Percentiles rank a stretch among this genome's conserved stretches.
These are phyloP conservation scores for Aporophyla nigra DNA, from an alignment of 2,888 invertebrate species.

Conservation along the genomic window DNA sequence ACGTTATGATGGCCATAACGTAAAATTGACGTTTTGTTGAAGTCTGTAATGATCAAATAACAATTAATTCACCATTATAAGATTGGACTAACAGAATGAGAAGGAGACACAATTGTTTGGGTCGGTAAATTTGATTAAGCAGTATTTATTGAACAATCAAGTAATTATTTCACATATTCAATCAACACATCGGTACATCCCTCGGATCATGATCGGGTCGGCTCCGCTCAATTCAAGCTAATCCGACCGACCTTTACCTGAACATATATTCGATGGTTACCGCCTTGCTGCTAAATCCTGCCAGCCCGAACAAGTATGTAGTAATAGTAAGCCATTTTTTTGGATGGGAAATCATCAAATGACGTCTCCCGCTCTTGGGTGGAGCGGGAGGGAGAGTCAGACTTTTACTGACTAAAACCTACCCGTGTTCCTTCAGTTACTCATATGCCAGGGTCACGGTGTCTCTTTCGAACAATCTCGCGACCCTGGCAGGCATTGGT, in stretches of 20 bases:
- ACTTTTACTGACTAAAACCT: no score
- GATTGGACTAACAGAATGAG: background rate
- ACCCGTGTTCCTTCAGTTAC: no score
- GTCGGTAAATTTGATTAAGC: background rate
- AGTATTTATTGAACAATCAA: background rate
- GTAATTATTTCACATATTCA: background rate
- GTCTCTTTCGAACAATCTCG: no score
- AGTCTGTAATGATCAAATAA: slow-evolving; percentile 34
- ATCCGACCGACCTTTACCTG: background rate
- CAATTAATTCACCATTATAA: slow-evolving; percentile 5
- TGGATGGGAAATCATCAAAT: no score
- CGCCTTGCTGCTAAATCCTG: background rate
- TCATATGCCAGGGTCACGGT: no score
- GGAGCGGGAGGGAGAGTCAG: no score
- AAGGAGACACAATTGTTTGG: background rate
- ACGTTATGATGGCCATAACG: slow-evolving; percentile 83
- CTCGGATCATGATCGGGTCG: background rate
- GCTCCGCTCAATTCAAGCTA: background rate
- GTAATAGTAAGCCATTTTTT: background rate
- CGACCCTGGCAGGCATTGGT: no score
- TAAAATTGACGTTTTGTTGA: slow-evolving; percentile 63
- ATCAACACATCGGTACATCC: background rate
- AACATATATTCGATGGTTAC: background rate
- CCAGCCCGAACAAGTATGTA: background rate
- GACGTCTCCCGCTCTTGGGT: no score